Evolutionary conservation across 2,113 vertebrate species (phyloP).

Genomic region (Otus sunia): DNA sequence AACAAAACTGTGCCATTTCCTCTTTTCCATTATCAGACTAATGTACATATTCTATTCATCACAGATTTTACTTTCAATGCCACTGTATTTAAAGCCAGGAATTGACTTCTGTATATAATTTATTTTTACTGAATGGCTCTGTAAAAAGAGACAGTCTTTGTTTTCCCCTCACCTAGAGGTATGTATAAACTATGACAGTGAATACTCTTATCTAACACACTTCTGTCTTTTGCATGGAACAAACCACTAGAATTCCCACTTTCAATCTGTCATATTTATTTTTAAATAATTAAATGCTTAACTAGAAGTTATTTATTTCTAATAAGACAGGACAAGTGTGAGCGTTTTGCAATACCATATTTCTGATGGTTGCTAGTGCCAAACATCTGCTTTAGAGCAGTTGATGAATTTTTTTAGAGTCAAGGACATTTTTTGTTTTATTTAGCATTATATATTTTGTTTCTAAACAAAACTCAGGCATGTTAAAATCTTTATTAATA

Average conservation of each 20-base stretch:
- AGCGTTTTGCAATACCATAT: neutral
- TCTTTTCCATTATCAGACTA: neutral
- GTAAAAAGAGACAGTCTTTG: neutral
- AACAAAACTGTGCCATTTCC: neutral
- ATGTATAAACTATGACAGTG: neutral
- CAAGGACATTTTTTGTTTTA: neutral
- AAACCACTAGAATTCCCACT: neutral
- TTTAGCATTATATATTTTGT: neutral
- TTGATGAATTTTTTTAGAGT: neutral
- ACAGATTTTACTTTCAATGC: neutral
- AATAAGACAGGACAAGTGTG: neutral
- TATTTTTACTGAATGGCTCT: neutral
- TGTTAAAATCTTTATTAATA: neutral
- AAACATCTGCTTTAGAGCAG: neutral
- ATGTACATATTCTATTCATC: neutral
- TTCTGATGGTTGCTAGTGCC: neutral
- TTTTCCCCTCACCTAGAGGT: neutral
- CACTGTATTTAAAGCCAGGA: neutral
- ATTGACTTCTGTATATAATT: neutral
- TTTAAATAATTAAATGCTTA: neutral
- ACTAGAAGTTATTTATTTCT: neutral
- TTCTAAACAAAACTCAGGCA: neutral
- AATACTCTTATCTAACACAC: neutral
- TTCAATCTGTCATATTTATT: neutral
- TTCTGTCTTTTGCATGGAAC: neutral